These are phyloP conservation scores for Urocolius indicus DNA, from an alignment of 2,113 vertebrate species.

Conservation along the genomic window DNA sequence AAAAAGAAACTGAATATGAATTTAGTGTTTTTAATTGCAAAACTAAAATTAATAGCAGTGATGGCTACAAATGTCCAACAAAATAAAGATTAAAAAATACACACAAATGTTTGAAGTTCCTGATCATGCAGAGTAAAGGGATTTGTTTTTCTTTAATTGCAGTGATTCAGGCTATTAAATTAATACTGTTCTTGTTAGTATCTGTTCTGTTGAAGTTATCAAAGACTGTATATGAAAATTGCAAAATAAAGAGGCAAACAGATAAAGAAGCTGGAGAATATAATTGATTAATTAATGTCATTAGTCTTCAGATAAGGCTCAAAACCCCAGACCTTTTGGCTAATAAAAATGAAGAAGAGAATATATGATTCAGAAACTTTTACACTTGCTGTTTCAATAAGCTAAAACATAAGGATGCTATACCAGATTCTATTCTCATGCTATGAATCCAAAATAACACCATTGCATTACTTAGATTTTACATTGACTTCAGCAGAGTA, in stretches of 20 bases:
- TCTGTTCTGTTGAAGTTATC: neutral
- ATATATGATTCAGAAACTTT: neutral
- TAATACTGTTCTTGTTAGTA: neutral
- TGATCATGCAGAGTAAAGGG: neutral
- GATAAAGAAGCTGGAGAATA: neutral
- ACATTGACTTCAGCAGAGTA: constrained; percentile 23
- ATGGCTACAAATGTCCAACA: neutral
- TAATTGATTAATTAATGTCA: neutral
- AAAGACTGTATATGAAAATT: neutral
- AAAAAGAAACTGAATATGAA: neutral
- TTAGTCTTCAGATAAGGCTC: neutral
- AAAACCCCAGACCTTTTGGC: neutral
- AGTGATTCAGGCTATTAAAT: neutral
- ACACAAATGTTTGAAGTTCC: neutral
- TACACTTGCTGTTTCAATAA: neutral
- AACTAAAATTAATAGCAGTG: neutral
- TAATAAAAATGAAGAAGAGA: neutral
- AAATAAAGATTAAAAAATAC: neutral
- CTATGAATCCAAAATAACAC: constrained; percentile 31
- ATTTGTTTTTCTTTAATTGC: neutral
- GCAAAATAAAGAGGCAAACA: constrained; percentile 5
- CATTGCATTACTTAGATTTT: constrained; percentile 41
- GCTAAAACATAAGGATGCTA: constrained; percentile 25
- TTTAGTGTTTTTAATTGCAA: neutral
- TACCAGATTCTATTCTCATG: neutral